Evolutionary conservation across 1,140 invertebrate genomes (phyloP).

Genomic region (Leptopilina clavipes): DNA sequence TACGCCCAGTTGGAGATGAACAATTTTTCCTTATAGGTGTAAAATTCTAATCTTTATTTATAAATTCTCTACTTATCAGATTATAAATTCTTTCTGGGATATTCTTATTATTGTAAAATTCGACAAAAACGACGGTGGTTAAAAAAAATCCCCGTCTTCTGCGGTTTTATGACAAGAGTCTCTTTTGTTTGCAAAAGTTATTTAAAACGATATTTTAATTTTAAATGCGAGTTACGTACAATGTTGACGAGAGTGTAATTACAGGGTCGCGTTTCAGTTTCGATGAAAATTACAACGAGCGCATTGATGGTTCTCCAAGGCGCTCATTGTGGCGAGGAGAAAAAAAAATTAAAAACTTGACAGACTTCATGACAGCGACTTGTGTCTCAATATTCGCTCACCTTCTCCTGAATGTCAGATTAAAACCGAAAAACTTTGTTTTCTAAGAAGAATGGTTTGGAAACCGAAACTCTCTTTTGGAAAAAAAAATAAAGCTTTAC

Average conservation of each 20-base stretch:
- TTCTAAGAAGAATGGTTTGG: too few relatives aligned
- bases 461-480: too few relatives aligned
- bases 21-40: not conserved
- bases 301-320: not conserved
- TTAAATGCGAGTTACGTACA: constrained; percentile 15
- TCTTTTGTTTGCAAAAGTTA: not conserved
- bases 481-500: too few relatives aligned
- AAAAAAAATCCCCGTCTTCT: not conserved
- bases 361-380: not conserved
- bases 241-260: constrained; percentile 3
- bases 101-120: too few relatives aligned
- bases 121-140: too few relatives aligned
- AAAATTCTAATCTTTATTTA: not conserved
- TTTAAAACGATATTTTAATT: not conserved
- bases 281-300: constrained; percentile 7
- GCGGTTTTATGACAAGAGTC: not conserved
- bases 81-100: too few relatives aligned
- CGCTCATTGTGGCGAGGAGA: not conserved
- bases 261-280: constrained; percentile 6
- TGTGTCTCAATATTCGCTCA: constrained; percentile 10
- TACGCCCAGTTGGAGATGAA: not conserved
- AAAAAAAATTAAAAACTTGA: not conserved
- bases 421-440: not conserved
- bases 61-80: not conserved
- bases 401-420: not conserved